Base-by-base conservation (phyloP, 2,797 vertebrate genomes). In the Acanthurus leucopareius region DNA sequence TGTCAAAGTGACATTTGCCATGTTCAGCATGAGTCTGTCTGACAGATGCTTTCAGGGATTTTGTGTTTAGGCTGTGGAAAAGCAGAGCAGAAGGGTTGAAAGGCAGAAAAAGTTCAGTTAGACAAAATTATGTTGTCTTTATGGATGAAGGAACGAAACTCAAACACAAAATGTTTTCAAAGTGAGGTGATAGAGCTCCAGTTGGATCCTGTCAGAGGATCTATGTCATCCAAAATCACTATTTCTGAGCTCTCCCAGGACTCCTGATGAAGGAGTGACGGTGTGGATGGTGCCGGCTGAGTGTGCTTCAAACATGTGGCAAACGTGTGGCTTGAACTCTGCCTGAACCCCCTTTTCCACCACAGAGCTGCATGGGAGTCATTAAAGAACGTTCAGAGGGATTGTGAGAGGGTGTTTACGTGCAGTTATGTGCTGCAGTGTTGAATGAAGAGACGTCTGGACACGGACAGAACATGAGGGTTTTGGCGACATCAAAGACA, bases 251-350 rank as follows among this genome's bases (percentile, higher is more conserved):
- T 28, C 61, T 67, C 45, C 38, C 6, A 38, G 19, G 2, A 58
- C 38, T 7, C 65, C 68, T 77, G 53, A 53, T 59, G 81, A 69
- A 40, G 74, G 52, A 25, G 40, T 8, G 48, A 61, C 9, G 60
- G 73, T 17, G 11, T 53, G 22, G 58, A 20, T 4, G 49, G 3
- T 51, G 58, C 54, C n/a, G 47, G 49, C 20, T 67, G 40, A 19
- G 13, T 10, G 53, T 35, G 74, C 67, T 45, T 60, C 40, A 56
- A 90, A 91, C 81, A 83, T 90, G 80, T 81, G 69, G 80, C 59
- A 1, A 28, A 13, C 42, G 22, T 59, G 72, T 61, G 72, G 73
- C 67, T 7, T 89, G 89, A 90, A 91, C 92, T 85, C 51, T 51
- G 32, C 14, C 57, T 92, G 90, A 93, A 85, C 91, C 77, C 56